Evolutionary conservation across 2,113 vertebrate species (phyloP).

Genomic region (Amazona vittata): DNA sequence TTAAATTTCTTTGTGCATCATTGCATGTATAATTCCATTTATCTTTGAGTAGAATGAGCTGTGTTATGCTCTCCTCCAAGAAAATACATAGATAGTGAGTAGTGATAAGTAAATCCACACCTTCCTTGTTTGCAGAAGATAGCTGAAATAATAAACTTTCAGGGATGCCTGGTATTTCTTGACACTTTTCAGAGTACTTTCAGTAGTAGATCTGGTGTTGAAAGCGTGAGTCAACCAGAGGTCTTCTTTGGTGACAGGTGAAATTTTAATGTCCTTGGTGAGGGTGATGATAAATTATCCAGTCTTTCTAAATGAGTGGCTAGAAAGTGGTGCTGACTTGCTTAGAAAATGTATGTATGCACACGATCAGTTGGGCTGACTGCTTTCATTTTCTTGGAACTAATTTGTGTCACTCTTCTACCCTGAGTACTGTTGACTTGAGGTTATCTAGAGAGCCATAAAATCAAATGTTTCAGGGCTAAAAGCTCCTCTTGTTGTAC

Average conservation of each 20-base stretch:
- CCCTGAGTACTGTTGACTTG: not conserved
- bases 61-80: not conserved
- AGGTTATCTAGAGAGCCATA: not conserved
- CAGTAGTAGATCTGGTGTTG: not conserved
- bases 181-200: not conserved
- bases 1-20: not conserved
- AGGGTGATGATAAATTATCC: not conserved
- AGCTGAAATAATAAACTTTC: not conserved
- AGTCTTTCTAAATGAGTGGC: not conserved
- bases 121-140: not conserved
- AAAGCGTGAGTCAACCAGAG: not conserved
- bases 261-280: not conserved
- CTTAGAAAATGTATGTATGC: not conserved
- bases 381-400: not conserved
- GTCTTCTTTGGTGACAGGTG: not conserved
- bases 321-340: not conserved
- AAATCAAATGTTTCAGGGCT: not conserved
- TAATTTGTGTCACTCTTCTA: not conserved
- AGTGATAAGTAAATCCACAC: not conserved
- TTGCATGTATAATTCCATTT: not conserved
- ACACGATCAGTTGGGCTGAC: not conserved
- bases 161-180: not conserved
- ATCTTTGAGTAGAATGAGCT: not conserved
- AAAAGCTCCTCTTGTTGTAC: not conserved
- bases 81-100: not conserved